Evolutionary conservation across 2,113 vertebrate species (phyloP).

Genomic region (Clarias magur): DNA sequence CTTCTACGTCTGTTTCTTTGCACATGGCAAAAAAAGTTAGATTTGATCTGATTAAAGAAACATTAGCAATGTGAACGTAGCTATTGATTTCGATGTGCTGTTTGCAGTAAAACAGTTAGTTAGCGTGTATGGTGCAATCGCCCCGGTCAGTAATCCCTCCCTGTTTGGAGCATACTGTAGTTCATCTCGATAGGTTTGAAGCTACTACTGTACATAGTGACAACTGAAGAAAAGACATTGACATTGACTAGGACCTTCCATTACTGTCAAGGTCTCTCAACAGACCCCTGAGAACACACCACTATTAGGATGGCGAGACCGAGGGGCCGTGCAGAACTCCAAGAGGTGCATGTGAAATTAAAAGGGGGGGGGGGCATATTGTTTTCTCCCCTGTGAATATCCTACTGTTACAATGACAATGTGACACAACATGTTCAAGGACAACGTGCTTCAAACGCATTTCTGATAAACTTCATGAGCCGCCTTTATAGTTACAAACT

Average conservation of each 20-base stretch:
- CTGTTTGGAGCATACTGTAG: not conserved
- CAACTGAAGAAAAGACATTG: constrained; percentile 1
- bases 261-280: constrained; percentile 23
- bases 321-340: constrained; percentile 34
- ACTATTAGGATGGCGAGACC: constrained; percentile 32
- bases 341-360: not conserved
- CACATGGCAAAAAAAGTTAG: too few relatives aligned
- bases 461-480: constrained; percentile 38
- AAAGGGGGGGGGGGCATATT: not conserved
- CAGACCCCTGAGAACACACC: constrained; percentile 36
- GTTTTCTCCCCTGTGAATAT: constrained; percentile 37
- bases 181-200: not conserved
- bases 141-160: not conserved
- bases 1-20: too few relatives aligned
- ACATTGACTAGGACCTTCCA: constrained; percentile 28
- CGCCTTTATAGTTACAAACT: not conserved
- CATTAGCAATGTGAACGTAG: too few relatives aligned
- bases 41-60: too few relatives aligned
- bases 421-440: constrained; percentile 30
- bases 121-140: not conserved
- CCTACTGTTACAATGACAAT: constrained; percentile 26
- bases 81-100: too few relatives aligned
- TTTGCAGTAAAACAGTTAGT: not conserved
- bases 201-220: not conserved
- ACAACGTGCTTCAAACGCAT: constrained; percentile 33